phyloP scores from a whole-genome alignment of 2,797 vertebrate genomes.

The Thamnophis elegans region DNA sequence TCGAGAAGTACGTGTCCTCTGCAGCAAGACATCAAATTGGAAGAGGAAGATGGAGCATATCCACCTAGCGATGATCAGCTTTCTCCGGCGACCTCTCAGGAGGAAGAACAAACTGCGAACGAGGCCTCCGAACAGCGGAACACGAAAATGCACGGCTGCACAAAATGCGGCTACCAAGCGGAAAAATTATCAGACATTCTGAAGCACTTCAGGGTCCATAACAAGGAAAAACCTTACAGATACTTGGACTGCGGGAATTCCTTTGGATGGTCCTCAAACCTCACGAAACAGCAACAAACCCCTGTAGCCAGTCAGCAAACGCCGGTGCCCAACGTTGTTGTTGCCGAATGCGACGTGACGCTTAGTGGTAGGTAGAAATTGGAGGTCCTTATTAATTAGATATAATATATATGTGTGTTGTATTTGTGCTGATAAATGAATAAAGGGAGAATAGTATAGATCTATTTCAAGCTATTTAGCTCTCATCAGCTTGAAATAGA shows the following conservation, averaged over 20 bases:
- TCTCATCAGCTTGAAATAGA: too few species aligned
- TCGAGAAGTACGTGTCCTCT: not conserved
- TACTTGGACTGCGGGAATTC: not conserved
- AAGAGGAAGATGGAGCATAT: not conserved
- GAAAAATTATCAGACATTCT: not conserved
- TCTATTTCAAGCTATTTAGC: too few species aligned
- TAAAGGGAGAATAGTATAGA: too few species aligned
- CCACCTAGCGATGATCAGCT: not conserved
- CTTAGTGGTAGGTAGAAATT: not conserved
- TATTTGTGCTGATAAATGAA: too few species aligned
- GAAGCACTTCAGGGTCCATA: not conserved
- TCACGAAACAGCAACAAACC: not conserved
- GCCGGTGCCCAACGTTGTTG: not conserved
- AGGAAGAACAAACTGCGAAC: too few species aligned
- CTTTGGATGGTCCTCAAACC: not conserved
- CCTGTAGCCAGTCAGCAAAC: not conserved
- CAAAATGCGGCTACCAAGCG: not conserved
- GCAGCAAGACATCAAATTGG: not conserved
- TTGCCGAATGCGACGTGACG: slow-evolving; percentile 16
- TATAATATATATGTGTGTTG: not conserved
- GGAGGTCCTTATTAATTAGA: not conserved
- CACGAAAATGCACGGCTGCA: not conserved
- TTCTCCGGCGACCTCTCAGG: not conserved
- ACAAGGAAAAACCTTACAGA: not conserved
- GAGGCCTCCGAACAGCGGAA: not conserved